A percentile compares a stretch with the other conserved stretches of the same genome.
Conservation (phyloP, 2,888 invertebrate species). For the Synanthedon andrenaeformis region DNA sequence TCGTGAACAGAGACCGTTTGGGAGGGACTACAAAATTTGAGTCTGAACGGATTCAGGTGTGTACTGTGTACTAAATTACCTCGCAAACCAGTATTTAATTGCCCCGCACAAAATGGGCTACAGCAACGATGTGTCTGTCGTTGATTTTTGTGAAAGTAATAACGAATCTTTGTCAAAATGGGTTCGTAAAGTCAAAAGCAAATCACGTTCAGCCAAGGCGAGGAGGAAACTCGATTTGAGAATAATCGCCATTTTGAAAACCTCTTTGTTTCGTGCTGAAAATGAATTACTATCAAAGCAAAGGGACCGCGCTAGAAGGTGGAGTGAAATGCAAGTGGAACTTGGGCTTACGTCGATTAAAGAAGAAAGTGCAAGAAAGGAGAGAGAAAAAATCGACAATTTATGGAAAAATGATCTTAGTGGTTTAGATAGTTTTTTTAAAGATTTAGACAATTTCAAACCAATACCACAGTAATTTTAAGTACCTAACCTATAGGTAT, state of each 20-base stretch:
- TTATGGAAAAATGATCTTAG: constrained; percentile 73
- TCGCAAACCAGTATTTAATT: constrained; percentile 18
- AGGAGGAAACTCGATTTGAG: constrained; percentile 72
- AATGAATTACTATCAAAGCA: constrained; percentile 72
- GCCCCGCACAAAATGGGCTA: constrained; percentile 51
- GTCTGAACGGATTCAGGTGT: constrained; percentile 66
- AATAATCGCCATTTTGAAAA: constrained; percentile 74
- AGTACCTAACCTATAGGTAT: constrained; percentile 37
- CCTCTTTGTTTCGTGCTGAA: constrained; percentile 71
- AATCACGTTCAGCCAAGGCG: constrained; percentile 69
- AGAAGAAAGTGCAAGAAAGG: constrained; percentile 54
- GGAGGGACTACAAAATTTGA: constrained; percentile 25
- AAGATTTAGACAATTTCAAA: constrained; percentile 72
- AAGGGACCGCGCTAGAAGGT: constrained; percentile 71
- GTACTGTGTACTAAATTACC: constrained; percentile 64
- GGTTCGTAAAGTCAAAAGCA: constrained; percentile 74
- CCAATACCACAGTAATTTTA: constrained; percentile 39
- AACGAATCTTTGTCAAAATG: constrained; percentile 71
- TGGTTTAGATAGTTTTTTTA: constrained; percentile 76
- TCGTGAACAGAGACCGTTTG: constrained; percentile 28
- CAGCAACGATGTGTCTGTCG: constrained; percentile 57
- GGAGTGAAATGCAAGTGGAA: constrained; percentile 69
- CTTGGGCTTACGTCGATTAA: constrained; percentile 56
- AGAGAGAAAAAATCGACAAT: constrained; percentile 57
- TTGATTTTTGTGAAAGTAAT: constrained; percentile 68